phyloP scores from a whole-genome alignment of 2,797 vertebrate species.

The Xiphophorus birchmanni region DNA sequence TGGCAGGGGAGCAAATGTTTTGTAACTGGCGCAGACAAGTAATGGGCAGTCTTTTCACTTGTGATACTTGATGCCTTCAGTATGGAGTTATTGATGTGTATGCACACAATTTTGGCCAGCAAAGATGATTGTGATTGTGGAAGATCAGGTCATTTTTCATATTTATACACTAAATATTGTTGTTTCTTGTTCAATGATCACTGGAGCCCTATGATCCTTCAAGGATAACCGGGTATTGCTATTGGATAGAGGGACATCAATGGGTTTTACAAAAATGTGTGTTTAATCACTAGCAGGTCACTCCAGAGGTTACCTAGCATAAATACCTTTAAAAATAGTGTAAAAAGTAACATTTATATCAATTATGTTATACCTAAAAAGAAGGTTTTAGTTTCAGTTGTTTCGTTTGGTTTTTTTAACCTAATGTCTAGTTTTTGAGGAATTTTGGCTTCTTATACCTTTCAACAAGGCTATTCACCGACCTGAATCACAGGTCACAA shows the following conservation, averaged over 20 bases:
- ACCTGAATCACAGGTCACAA: neutral
- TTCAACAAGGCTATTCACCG: neutral
- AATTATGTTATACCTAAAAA: neutral
- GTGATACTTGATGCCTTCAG: neutral
- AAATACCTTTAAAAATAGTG: neutral
- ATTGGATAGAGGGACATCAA: neutral
- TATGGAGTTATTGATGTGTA: no score
- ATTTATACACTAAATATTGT: neutral
- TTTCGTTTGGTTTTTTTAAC: no score
- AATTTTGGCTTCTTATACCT: neutral
- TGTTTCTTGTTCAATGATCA: neutral
- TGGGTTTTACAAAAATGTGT: neutral
- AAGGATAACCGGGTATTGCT: neutral
- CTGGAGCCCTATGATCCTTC: neutral
- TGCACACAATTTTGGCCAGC: neutral
- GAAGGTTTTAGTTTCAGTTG: neutral
- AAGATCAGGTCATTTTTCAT: neutral
- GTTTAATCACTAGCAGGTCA: neutral
- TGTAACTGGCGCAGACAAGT: neutral
- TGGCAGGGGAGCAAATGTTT: neutral
- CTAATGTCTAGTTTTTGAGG: neutral
- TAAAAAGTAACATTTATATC: neutral
- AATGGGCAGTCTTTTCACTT: neutral
- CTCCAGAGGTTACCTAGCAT: neutral
- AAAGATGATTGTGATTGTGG: neutral